Evolutionary conservation across 92 coral and sea anemone genomes (phyloP), one percentile per base, ranked within the genome.

Genomic region (Isaurus tuberculatus): DNA sequence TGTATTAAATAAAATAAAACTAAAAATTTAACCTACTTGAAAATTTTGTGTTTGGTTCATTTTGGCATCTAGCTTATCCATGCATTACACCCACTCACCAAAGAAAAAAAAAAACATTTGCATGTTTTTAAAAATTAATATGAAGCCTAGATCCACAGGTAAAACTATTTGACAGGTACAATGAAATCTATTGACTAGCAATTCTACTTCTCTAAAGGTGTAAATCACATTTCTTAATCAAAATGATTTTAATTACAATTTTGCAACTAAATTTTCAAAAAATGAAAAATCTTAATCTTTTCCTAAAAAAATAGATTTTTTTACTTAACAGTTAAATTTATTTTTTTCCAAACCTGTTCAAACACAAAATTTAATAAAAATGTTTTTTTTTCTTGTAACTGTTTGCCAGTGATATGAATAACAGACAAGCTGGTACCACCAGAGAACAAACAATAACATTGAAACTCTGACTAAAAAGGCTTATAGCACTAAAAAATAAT

Each of bases 41-140:
- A 77, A 77, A 23, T 34, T 20, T 25, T 22, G 44, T 33, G 46
- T 77, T 58, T 55, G 48, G 61, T 57, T 77, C 82, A 77, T 57
- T 58, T 32, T 77, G 20, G 68, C 3, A 33, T 43, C 29, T 36
- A 57, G 48, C n/a, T 55, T 77, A 44, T 15, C 42, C 82, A 77
- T 55, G 82, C 70, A 77, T 77, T 44, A 64, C 63, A 55, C 69
- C 49, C 68, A 77, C 70, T 57, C 81, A 75, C 55, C n/a, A 57
- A 33, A 77, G 33, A 55, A 32, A 77, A 77, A 77, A 57, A 77
- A 66, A 77, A 77, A 77, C 82, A 77, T 77, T 77, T 77, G 82
- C 82, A 77, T 77, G 67, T 77, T 32, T 77, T 77, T 77, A 77
- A 77, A 55, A n/a, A 57, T 77, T 77, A 77, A 77, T 77, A 26